Evolutionary conservation across 2,888 invertebrate genomes (phyloP).

Genomic region (Linnaemya vulpina): DNA sequence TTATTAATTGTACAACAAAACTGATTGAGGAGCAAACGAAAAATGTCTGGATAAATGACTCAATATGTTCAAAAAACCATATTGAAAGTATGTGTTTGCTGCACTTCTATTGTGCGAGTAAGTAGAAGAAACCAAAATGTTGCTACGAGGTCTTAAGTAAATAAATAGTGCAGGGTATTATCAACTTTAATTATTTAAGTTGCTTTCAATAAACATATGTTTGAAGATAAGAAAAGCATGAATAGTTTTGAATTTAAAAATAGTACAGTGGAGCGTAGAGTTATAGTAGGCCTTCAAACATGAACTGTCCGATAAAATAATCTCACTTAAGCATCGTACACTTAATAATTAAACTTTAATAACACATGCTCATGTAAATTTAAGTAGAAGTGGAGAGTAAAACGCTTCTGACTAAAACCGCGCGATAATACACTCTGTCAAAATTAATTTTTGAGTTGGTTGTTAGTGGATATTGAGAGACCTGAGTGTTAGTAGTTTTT

Average conservation of each 20-base stretch:
- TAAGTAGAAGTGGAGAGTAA: too few relatives aligned
- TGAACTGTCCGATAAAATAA: too few relatives aligned
- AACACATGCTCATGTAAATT: too few relatives aligned
- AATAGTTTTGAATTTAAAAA: conserved; percentile 23
- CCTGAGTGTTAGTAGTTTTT: too few relatives aligned
- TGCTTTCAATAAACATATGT: conserved; percentile 9
- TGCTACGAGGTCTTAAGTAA: conserved; percentile 17
- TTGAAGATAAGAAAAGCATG: conserved; percentile 18
- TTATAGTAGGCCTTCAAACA: neutral
- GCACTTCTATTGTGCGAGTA: conserved; percentile 40
- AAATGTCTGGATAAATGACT: conserved; percentile 38
- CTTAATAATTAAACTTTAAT: too few relatives aligned
- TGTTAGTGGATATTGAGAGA: too few relatives aligned
- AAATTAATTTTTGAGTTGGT: too few relatives aligned
- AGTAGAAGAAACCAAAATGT: conserved; percentile 53
- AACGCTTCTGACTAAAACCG: too few relatives aligned
- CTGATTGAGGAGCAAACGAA: neutral
- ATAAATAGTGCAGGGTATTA: conserved; percentile 41
- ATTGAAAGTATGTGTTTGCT: conserved; percentile 11
- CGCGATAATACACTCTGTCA: too few relatives aligned
- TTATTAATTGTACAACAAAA: neutral
- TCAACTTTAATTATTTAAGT: conserved; percentile 50
- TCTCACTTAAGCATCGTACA: too few relatives aligned
- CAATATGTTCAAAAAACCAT: conserved; percentile 24
- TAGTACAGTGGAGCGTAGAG: neutral